Percentiles rank a stretch among this genome's conserved stretches.
Evolutionary conservation across 2,113 vertebrate genomes (phyloP).

Genomic region (Leptobrachium ailaonicum): DNA sequence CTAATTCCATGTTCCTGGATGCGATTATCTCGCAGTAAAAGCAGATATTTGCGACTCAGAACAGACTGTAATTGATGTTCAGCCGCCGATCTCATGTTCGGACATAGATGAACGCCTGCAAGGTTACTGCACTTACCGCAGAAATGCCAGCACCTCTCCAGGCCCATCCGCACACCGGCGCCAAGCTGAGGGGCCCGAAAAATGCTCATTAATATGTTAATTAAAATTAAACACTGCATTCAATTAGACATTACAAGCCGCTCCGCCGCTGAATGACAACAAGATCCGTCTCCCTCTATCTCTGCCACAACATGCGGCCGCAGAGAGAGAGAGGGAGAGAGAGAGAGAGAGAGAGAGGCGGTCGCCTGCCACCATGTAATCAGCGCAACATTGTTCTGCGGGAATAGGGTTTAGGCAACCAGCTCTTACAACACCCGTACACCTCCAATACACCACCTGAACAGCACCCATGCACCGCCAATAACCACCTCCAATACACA

Average conservation of each 20-base stretch:
- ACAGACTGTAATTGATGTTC: not conserved
- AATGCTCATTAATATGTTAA: slow-evolving; percentile 44
- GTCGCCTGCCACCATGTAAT: too few relatives aligned
- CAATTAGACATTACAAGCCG: slow-evolving; percentile 41
- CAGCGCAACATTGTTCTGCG: too few relatives aligned
- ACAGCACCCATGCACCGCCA: too few relatives aligned
- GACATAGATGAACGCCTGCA: slow-evolving; percentile 15
- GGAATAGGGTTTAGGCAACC: too few relatives aligned
- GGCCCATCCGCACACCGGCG: not conserved
- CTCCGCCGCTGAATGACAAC: slow-evolving; percentile 24
- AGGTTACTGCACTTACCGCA: slow-evolving; percentile 14
- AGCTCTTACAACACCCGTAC: too few relatives aligned
- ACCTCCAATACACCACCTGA: too few relatives aligned
- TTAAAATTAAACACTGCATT: slow-evolving; percentile 42
- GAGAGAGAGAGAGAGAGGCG: too few relatives aligned
- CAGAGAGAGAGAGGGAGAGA: too few relatives aligned
- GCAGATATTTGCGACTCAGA: not conserved
- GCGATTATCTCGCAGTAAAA: not conserved
- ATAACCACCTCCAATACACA: too few relatives aligned
- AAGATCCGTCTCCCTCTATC: slow-evolving; percentile 16
- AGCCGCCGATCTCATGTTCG: not conserved
- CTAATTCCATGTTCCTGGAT: not conserved
- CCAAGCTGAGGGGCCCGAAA: not conserved
- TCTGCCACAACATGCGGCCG: not conserved
- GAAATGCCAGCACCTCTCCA: not conserved